Conservation (phyloP, 2,888 invertebrate species). For the Axea sp. region DNA sequence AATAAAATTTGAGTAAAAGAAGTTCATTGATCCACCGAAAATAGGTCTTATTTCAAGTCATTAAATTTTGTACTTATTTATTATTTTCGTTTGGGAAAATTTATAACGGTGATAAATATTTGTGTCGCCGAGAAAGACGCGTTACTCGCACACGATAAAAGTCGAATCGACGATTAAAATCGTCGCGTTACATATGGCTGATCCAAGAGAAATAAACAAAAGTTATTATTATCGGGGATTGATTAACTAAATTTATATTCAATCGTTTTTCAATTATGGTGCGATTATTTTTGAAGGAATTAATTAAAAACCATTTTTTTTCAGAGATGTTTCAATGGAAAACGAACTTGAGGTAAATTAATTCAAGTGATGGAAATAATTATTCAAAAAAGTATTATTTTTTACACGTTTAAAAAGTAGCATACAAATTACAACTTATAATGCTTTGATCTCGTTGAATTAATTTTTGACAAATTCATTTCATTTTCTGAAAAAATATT, state of each 20-base stretch:
- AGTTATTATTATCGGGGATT: slow-evolving; percentile 28
- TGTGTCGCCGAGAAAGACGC: slow-evolving; percentile 4
- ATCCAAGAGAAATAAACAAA: slow-evolving; percentile 44
- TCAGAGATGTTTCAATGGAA: slow-evolving; percentile 70
- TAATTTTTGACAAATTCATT: no score
- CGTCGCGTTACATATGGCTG: slow-evolving; percentile 6
- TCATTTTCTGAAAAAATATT: no score
- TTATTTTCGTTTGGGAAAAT: not conserved
- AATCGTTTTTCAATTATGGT: not conserved
- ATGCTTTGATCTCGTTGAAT: no score
- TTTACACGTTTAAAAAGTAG: no score
- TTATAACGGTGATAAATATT: slow-evolving; percentile 22
- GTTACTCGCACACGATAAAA: slow-evolving; percentile 32
- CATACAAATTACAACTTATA: no score
- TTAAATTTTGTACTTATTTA: not conserved
- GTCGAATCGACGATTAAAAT: slow-evolving; percentile 19
- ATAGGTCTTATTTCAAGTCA: not conserved
- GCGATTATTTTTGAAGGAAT: no score
- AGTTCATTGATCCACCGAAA: not conserved
- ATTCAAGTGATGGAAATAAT: not conserved
- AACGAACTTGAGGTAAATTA: slow-evolving; percentile 73
- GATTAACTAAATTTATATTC: slow-evolving; percentile 9
- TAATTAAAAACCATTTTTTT: slow-evolving; percentile 49
- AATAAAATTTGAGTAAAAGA: not conserved
- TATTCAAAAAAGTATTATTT: no score